phyloP scores from a whole-genome alignment of 2,797 vertebrate species.

The Cetoscarus ocellatus region DNA sequence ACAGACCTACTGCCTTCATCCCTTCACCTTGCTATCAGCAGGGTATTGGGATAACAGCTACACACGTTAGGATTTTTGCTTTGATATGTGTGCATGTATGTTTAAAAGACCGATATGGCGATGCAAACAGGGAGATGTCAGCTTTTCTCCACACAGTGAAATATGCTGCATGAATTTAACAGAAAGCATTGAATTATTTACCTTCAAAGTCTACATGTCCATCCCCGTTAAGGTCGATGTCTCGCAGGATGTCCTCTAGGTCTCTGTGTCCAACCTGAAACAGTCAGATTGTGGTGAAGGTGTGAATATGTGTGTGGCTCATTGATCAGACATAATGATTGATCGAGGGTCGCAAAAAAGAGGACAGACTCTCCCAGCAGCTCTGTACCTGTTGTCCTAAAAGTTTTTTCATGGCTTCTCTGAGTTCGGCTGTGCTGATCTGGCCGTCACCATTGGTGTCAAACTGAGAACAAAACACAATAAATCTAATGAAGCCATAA shows the following conservation, averaged over 20 bases:
- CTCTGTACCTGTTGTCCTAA: conserved; percentile 91
- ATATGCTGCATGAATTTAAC: neutral
- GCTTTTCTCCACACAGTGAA: conserved; percentile 5
- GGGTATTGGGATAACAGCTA: conserved; percentile 33
- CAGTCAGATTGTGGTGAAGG: conserved; percentile 1
- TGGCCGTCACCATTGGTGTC: conserved; percentile 98
- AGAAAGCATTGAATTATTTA: conserved; percentile 62
- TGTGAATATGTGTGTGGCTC: conserved; percentile 14
- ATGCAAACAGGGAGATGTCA: neutral
- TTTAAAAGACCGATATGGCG: neutral
- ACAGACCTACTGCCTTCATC: conserved; percentile 62
- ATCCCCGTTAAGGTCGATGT: conserved; percentile 98
- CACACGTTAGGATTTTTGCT: conserved; percentile 39
- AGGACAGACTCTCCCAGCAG: conserved; percentile 12
- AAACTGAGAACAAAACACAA: conserved; percentile 85
- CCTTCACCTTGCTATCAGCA: conserved; percentile 56
- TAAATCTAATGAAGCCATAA: neutral
- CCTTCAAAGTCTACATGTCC: conserved; percentile 99
- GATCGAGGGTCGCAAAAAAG: conserved; percentile 7
- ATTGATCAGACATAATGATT: conserved; percentile 12
- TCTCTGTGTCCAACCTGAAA: conserved; percentile 93
- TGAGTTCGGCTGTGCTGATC: conserved; percentile 95
- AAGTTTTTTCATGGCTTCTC: conserved; percentile 98
- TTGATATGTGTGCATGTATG: conserved; percentile 14
- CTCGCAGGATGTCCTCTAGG: conserved; percentile 96